These are phyloP conservation scores for Poecile montanus DNA, from an alignment of 2,797 vertebrate genomes.

Conservation along the genomic window DNA sequence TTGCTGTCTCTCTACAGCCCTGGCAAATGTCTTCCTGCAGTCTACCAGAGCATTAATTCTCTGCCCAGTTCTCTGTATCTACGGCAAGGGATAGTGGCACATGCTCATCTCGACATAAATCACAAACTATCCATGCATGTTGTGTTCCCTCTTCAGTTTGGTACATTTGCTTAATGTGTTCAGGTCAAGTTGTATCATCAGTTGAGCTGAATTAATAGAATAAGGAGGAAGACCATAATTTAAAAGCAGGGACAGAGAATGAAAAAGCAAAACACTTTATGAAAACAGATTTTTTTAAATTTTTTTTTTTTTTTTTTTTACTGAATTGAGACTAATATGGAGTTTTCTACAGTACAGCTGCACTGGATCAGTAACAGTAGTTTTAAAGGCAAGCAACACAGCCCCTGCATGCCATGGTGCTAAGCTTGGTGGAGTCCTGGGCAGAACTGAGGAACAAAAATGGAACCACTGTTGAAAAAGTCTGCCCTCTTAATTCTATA, in stretches of 20 bases:
- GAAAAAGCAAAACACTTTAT: background rate
- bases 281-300: background rate
- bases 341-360: background rate
- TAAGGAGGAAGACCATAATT: background rate
- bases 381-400: background rate
- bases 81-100: background rate
- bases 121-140: background rate
- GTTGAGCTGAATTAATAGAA: background rate
- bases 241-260: background rate
- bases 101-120: background rate
- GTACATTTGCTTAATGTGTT: background rate
- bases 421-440: background rate
- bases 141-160: background rate
- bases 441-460: background rate
- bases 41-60: background rate
- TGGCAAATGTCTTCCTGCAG: background rate
- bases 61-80: background rate
- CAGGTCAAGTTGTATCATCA: background rate
- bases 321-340: background rate
- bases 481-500: background rate
- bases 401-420: background rate
- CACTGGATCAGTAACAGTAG: background rate
- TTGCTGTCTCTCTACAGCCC: background rate
- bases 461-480: background rate
- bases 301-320: background rate